phyloP scores from a whole-genome alignment of 1,140 invertebrate genomes.

The Penaeus indicus region DNA sequence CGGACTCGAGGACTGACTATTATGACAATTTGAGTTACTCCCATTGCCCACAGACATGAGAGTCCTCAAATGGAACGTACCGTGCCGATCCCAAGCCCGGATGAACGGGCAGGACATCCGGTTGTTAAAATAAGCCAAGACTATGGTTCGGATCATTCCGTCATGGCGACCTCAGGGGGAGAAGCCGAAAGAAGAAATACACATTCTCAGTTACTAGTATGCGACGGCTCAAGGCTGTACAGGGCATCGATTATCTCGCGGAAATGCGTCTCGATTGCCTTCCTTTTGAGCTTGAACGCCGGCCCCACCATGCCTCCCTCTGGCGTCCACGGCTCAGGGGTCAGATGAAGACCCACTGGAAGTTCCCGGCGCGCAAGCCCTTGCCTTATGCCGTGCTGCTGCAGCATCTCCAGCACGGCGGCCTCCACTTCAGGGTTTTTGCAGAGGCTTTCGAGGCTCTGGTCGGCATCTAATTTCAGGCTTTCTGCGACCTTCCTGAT shows the following conservation, averaged over 20 bases:
- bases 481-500: conserved; percentile 67
- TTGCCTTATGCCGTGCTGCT: conserved; percentile 66
- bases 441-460: conserved; percentile 68
- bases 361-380: conserved; percentile 92
- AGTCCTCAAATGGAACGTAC: too few species aligned
- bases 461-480: conserved; percentile 64
- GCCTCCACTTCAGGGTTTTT: conserved; percentile 68
- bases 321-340: conserved; percentile 93
- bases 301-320: conserved; percentile 96
- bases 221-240: conserved; percentile 75
- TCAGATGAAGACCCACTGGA: conserved; percentile 90
- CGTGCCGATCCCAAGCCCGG: too few species aligned
- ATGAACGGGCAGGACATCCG: too few species aligned
- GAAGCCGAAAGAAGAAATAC: too few species aligned
- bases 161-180: too few species aligned
- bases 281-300: conserved; percentile 96
- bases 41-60: too few species aligned
- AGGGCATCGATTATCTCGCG: conserved; percentile 90
- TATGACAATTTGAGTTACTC: too few species aligned
- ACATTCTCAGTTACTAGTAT: neutral
- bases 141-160: too few species aligned
- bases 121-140: too few species aligned
- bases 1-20: too few species aligned
- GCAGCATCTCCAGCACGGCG: conserved; percentile 66
- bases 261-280: conserved; percentile 94